Evolutionary conservation across 2,797 vertebrate species (phyloP).

Genomic region (Urocyon cinereoargenteus): DNA sequence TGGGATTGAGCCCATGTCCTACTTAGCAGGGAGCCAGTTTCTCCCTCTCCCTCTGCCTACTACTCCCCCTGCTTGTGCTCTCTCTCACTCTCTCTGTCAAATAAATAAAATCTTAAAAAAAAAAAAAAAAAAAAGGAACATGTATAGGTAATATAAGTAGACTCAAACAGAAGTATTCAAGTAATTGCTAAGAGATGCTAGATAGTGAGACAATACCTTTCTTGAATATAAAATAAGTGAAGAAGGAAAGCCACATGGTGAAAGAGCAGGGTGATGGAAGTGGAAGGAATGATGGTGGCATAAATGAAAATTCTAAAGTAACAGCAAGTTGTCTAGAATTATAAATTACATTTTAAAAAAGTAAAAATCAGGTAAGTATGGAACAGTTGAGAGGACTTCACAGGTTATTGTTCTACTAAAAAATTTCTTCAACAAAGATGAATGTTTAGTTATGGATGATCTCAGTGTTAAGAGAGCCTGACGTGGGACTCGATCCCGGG

Average conservation of each 20-base stretch:
- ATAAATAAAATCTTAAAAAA: no score
- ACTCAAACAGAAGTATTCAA: not conserved
- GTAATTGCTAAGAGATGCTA: not conserved
- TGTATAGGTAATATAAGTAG: not conserved
- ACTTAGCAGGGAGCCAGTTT: no score
- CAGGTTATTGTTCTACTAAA: slow-evolving; percentile 25
- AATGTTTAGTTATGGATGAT: not conserved
- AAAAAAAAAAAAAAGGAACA: no score
- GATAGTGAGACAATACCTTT: not conserved
- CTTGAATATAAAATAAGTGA: not conserved
- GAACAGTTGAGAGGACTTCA: not conserved
- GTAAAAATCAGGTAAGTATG: not conserved
- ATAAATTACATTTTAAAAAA: not conserved
- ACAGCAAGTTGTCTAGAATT: not conserved
- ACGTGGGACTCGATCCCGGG: no score
- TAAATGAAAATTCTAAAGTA: not conserved
- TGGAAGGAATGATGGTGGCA: not conserved
- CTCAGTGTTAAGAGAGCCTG: not conserved
- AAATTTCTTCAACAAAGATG: slow-evolving; percentile 39
- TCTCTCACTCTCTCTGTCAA: no score
- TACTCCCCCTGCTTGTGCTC: no score
- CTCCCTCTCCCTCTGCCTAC: no score
- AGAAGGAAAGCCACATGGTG: not conserved
- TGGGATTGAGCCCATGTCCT: no score
- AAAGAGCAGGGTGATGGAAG: not conserved